These are phyloP conservation scores for Aphelinus atriplicis DNA, from an alignment of 1,140 invertebrate genomes.

Conservation along the genomic window DNA sequence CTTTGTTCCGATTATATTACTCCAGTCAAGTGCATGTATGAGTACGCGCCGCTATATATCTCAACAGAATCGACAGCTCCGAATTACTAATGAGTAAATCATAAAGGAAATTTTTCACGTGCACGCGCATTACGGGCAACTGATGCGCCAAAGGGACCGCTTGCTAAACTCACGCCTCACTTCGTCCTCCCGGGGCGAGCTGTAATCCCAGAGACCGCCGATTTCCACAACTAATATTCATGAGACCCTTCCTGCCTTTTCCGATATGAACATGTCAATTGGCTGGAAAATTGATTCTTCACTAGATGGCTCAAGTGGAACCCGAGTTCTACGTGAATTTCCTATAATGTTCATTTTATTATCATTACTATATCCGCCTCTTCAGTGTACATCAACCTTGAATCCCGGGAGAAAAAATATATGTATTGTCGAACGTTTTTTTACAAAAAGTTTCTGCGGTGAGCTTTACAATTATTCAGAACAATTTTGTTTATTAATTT, in stretches of 20 bases:
- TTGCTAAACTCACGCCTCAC: background rate
- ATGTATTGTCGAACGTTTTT: no score
- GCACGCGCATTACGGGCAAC: background rate
- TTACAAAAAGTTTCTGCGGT: no score
- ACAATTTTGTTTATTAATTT: no score
- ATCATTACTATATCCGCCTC: background rate
- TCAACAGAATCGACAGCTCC: background rate
- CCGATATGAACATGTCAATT: background rate
- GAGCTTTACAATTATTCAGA: no score
- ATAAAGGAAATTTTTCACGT: background rate
- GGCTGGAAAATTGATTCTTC: background rate
- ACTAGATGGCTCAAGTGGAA: no score
- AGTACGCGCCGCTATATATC: background rate
- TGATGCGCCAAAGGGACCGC: background rate
- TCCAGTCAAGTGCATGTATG: no score
- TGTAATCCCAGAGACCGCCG: no score
- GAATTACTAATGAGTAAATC: conserved; percentile 5
- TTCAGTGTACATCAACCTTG: background rate
- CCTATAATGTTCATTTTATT: background rate
- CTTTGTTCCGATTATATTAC: no score
- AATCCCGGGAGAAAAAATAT: background rate
- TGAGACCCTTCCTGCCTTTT: background rate
- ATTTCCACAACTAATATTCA: background rate
- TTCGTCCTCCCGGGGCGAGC: background rate
- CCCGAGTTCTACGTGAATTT: background rate